Evolutionary conservation across 2,797 vertebrate species (phyloP), one percentile per base, ranked within the genome.

Genomic region (Mycteria americana): DNA sequence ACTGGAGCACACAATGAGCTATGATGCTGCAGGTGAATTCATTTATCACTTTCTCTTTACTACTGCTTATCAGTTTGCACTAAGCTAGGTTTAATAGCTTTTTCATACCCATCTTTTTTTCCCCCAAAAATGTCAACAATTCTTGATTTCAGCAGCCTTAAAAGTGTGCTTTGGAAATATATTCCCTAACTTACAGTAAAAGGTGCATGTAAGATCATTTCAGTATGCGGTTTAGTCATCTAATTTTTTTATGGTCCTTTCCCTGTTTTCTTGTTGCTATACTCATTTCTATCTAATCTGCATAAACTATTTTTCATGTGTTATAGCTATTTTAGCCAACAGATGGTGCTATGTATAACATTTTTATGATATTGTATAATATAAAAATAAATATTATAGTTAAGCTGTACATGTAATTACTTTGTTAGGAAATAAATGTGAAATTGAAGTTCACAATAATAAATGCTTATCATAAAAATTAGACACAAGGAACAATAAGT

Each of bases 271-370:
- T 53, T 92, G 11, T 87, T 96, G 50, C 59, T 92, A 88, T 95
- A 65, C 37, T 88, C 62, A 88, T 95, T 94, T 81, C 50, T 89
- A 59, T 56, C 62, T 88, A 94, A 96, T 96, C 91, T 97, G 48
- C 93, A 97, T 96, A 84, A 96, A 57, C 89, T 77, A 93, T 97
- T 97, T 96, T 96, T 98, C 95, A 95, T 97, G 64, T 96, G 84
- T 96, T 96, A 92, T 96, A 97, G 96, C 90, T 97, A 95, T 93
- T 81, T 96, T 76, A 96, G 78, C 94, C 97, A 97, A 98, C 98
- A 98, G 98, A 98, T 97, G 97, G 97, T 98, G 95, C 96, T 97
- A 77, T 92, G 57, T 68, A 97, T 97, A 98, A 97, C 43, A 96
- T 92, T 97, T 98, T 98, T 94, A 98, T 97, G 94, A 88, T 91